phyloP scores from a whole-genome alignment of 2,888 invertebrate species.

The Lamellibrachia satsuma region DNA sequence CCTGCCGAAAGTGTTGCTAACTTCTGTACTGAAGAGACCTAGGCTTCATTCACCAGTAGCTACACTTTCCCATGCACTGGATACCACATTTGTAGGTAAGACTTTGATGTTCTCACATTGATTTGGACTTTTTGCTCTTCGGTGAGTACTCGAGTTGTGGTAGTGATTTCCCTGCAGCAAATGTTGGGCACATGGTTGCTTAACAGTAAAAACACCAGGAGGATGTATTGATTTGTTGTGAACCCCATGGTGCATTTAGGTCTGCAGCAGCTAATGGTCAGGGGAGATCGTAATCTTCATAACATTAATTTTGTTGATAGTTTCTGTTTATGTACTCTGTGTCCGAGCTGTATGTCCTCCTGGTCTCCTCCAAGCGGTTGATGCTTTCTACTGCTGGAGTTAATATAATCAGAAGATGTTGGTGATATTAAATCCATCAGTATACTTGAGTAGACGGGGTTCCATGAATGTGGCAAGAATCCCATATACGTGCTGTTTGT shows the following conservation, averaged over 20 bases:
- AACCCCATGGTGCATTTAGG: neutral
- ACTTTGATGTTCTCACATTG: neutral
- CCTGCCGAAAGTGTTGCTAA: neutral
- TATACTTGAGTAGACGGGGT: neutral
- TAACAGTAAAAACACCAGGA: neutral
- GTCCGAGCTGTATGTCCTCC: neutral
- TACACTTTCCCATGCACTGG: neutral
- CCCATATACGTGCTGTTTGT: too few species aligned
- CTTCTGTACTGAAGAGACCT: neutral
- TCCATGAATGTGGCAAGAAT: neutral
- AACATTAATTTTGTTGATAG: neutral
- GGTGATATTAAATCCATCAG: neutral
- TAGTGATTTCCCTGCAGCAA: neutral
- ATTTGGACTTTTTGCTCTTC: neutral
- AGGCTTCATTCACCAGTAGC: neutral
- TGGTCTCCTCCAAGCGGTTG: neutral
- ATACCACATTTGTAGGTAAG: neutral
- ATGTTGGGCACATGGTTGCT: neutral
- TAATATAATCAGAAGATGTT: neutral
- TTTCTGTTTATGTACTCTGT: neutral
- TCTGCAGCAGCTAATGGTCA: neutral
- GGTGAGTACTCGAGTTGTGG: neutral
- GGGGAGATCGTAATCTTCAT: neutral
- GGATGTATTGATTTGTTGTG: constrained; percentile 17
- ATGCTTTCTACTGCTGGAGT: neutral